phyloP scores from a whole-genome alignment of 2,888 invertebrate genomes.

The Ommatoiulus sabulosus region DNA sequence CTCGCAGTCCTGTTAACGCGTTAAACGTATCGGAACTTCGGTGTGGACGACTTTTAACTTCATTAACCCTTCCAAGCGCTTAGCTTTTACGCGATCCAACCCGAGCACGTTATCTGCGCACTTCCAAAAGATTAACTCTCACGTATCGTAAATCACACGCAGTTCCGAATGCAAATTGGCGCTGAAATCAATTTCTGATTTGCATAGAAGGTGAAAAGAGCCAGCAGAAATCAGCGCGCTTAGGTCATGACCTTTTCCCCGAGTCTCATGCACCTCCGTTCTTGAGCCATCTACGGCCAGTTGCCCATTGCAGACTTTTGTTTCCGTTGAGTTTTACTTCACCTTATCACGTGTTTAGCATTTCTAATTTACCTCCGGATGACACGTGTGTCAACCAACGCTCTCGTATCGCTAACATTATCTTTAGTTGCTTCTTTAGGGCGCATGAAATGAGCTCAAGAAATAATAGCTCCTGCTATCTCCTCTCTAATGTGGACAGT shows the following conservation, averaged over 20 bases:
- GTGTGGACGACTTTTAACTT: background rate
- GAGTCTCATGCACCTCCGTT: background rate
- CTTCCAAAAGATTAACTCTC: slow-evolving; percentile 11
- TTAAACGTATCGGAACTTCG: background rate
- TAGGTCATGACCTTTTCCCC: background rate
- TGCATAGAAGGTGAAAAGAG: slow-evolving; percentile 9
- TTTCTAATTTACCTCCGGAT: slow-evolving; percentile 9
- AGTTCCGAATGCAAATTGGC: slow-evolving; percentile 10
- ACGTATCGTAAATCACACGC: background rate
- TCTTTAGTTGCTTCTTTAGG: background rate
- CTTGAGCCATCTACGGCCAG: background rate
- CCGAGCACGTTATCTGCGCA: background rate
- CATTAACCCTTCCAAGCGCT: background rate
- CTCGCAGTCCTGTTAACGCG: too few species aligned
- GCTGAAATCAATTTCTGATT: slow-evolving; percentile 10
- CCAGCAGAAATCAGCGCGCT: background rate
- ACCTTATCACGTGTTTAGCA: slow-evolving; percentile 10
- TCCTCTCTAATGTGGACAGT: background rate
- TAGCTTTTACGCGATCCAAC: background rate
- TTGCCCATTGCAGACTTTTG: background rate
- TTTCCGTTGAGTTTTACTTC: background rate
- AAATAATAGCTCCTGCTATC: background rate
- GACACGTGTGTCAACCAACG: background rate
- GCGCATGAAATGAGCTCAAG: slow-evolving; percentile 2
- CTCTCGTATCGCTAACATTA: background rate